Evolutionary conservation across 2,797 vertebrate species (phyloP), one percentile per base, ranked within the genome.

Genomic region (Tadarida brasiliensis): DNA sequence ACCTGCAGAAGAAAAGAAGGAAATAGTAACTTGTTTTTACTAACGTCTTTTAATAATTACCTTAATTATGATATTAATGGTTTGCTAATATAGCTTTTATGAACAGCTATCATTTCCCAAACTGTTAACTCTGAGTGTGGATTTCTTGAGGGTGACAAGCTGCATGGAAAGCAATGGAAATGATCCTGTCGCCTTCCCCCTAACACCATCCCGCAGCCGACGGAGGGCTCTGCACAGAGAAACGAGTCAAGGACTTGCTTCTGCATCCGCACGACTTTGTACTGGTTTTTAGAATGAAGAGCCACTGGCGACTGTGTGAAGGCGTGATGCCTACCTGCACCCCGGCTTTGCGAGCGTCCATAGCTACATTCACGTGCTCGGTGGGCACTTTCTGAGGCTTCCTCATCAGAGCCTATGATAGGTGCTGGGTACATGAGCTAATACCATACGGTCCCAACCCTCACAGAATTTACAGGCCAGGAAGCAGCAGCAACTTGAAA

Each of bases 31-130:
- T 44, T 14, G 76, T 30, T 57, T 95, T 39, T 83, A 61, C 15
- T 71, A 80, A 93, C 10, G 68, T 77, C 24, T 95, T 88, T 73
- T 54, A 77, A 77, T 35, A 56, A 80, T 56, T 81, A 14, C 44
- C 49, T 81, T 68, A 61, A 22, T 56, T 80, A 71, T 14, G 94
- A n/a, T 35, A 89, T 86, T 73, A 74, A 26, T 70, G 54, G 26
- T 28, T 85, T 71, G 7, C 33, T 89, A 95, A 70, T 44, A 54
- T 5, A 47, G 67, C n/a, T 89, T 82, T 91, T 44, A 91, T 78
- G 65, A 56, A 61, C 1, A 67, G 63, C 77, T 65, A 71, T 35
- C 74, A 73, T 67, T 86, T 92, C 56, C 24, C 33, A 84, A 65
- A 54, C 30, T 84, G 19, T 70, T 74, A 51, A 49, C 10, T 70